Conservation (phyloP, 2,797 vertebrate species). For the Epinephelus awoara region DNA sequence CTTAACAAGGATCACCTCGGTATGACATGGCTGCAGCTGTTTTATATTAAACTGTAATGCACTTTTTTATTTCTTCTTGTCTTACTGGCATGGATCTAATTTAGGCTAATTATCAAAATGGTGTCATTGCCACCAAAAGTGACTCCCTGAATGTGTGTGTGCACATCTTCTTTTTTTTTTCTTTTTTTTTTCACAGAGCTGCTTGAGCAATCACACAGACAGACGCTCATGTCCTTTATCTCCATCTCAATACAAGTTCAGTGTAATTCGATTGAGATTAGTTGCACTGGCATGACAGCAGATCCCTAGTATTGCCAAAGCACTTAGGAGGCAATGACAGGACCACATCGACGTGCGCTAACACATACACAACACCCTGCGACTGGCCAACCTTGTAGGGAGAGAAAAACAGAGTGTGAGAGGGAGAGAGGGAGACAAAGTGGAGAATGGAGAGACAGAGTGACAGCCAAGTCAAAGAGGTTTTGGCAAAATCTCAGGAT, state of each 20-base stretch:
- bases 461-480: slow-evolving; percentile 51
- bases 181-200: slow-evolving; percentile 12
- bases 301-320: slow-evolving; percentile 87
- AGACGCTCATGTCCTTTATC: slow-evolving; percentile 76
- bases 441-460: slow-evolving; percentile 17
- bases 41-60: slow-evolving; percentile 40
- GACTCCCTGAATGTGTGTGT: slow-evolving; percentile 18
- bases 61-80: slow-evolving; percentile 19
- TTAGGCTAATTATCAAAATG: slow-evolving; percentile 42
- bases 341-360: slow-evolving; percentile 79
- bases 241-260: slow-evolving; percentile 82
- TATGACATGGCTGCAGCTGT: slow-evolving; percentile 47
- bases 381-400: slow-evolving; percentile 59
- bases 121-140: slow-evolving; percentile 20
- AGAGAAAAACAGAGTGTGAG: slow-evolving; percentile 14
- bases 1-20: slow-evolving; percentile 68
- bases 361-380: slow-evolving; percentile 74
- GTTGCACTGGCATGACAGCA: slow-evolving; percentile 86
- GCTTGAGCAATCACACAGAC: slow-evolving; percentile 68
- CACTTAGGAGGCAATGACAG: slow-evolving; percentile 88
- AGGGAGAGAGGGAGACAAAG: slow-evolving; percentile 20
- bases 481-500: slow-evolving; percentile 52
- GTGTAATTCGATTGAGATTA: slow-evolving; percentile 88
- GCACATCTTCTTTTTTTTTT: too few species aligned
- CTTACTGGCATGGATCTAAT: slow-evolving; percentile 30